Base-by-base conservation (phyloP, 2,113 vertebrate species). In the Thomomys bottae region DNA sequence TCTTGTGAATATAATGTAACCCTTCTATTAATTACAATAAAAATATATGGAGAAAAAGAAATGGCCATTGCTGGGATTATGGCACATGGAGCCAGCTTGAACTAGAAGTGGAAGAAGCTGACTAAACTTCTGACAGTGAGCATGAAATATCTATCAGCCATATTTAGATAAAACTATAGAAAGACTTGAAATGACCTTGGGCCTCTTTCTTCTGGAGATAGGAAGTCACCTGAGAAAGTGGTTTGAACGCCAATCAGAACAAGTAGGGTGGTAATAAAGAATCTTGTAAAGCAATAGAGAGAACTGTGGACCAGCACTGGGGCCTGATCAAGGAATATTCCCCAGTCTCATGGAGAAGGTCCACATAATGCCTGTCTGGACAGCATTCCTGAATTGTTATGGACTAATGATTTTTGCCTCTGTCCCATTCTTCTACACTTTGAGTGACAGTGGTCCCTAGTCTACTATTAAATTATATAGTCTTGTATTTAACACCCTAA, bases 381-480 rank as follows among this genome's bases (percentile, higher is more conserved):
- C 28, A 84, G 64, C 67, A 57, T 78, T 89, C 67, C 81, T 15
- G n/a, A n/a, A n/a, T n/a, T n/a, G n/a, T n/a, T n/a, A n/a, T n/a
- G n/a, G n/a, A n/a, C n/a, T n/a, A 14, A n/a, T 28, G n/a, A 71
- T 38, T 54, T 24, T 36, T 71, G 5, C 66, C 57, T 86, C 2
- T 30, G 4, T 64, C 17, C 18, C 36, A 8, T 38, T 91, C 42
- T 84, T 79, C 77, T 80, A 64, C n/a, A 71, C 78, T 89, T 54
- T 4, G 20, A 59, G 80, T 66, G 36, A 5, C 18, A 34, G 9
- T 67, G 38, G n/a, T n/a, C n/a, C n/a, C n/a, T n/a, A n/a, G n/a
- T n/a, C n/a, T n/a, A n/a, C n/a, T n/a, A n/a, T n/a, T n/a, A n/a
- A n/a, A n/a, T n/a, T n/a, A n/a, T n/a, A n/a, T n/a, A n/a, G 26